A percentile compares a stretch with the other conserved stretches of the same genome.
Conservation (phyloP, 37 sponge, comb jelly and placozoan genomes). For the Cladorhizidae sp. region DNA sequence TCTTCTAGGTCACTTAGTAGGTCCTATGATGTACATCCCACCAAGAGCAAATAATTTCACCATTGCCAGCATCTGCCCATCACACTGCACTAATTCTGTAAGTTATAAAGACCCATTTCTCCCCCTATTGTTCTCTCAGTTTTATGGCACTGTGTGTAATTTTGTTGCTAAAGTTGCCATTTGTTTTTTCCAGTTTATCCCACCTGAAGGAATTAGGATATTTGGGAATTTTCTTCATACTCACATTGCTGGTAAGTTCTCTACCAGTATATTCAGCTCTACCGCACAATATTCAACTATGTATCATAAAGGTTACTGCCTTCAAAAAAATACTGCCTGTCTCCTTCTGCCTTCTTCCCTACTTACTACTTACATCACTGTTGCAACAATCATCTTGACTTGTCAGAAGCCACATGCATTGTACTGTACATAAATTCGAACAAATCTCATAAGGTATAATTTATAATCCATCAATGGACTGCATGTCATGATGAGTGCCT, state of each 20-base stretch:
- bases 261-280: neutral
- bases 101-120: neutral
- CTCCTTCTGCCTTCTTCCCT: too few relatives aligned
- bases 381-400: too few relatives aligned
- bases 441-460: too few relatives aligned
- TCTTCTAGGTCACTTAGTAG: slow-evolving; percentile 23
- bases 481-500: too few relatives aligned
- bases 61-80: neutral
- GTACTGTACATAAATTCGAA: too few relatives aligned
- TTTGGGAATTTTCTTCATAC: slow-evolving; percentile 51
- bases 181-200: slow-evolving; percentile 10
- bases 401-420: too few relatives aligned
- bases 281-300: too few relatives aligned
- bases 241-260: slow-evolving; percentile 32
- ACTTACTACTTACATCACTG: too few relatives aligned
- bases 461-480: neutral
- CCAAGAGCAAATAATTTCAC: slow-evolving; percentile 28
- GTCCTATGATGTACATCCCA: slow-evolving; percentile 28
- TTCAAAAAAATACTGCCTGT: too few relatives aligned
- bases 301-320: too few relatives aligned
- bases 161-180: too few relatives aligned
- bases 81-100: slow-evolving; percentile 42
- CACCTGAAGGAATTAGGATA: slow-evolving; percentile 25
- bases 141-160: neutral
- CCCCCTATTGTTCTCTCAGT: too few relatives aligned